Base-by-base conservation (phyloP, 64 coral and sea anemone species). In the Pocillopora verrucosa region DNA sequence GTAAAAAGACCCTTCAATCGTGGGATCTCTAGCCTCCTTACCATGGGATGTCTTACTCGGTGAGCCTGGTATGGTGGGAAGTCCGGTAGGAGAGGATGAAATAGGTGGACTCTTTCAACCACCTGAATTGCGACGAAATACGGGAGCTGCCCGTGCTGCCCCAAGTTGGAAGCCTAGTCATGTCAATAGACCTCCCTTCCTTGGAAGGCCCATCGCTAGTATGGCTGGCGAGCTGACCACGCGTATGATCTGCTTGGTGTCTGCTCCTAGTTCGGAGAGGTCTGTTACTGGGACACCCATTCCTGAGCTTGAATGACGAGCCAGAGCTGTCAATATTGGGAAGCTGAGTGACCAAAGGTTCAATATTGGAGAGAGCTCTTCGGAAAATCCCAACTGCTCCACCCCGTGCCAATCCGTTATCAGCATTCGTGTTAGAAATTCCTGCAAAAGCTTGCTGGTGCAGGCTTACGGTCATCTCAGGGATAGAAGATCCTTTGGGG, bases 171-270 rank as follows among this genome's bases (percentile, higher is more conserved):
- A 91, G 7, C 80, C 76, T 12, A 83, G 74, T 65, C 20, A 73
- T 35, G 83, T 91, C 22, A 94, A 41, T 72, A 93, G 84, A 6
- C 88, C 88, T 14, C 89, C 93, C 76, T 96, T 93, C 75, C 82
- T 74, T 0, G 88, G 88, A 2, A 97, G 61, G 11, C 91, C 95
- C 83, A 92, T 92, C 19, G 95, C 91, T 89, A 97, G 73, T 68
- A 97, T 97, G 17, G 95, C 95, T 12, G 95, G 95, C 4, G 91
- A 93, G 16, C 91, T 93, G n/a, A 93, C 91, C 2, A 97, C 95
- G n/a, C 90, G 93, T 24, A 97, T 83, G 45, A 97, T 93, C 34
- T 93, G 95, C 37, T 92, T 97, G 20, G 82, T 84, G 62, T 92
- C 90, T 14, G 80, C 74, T 1, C 80, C 79, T 0, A 87, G 60